phyloP scores from a whole-genome alignment of 2,797 vertebrate species.

The Coccyzus lansbergi region DNA sequence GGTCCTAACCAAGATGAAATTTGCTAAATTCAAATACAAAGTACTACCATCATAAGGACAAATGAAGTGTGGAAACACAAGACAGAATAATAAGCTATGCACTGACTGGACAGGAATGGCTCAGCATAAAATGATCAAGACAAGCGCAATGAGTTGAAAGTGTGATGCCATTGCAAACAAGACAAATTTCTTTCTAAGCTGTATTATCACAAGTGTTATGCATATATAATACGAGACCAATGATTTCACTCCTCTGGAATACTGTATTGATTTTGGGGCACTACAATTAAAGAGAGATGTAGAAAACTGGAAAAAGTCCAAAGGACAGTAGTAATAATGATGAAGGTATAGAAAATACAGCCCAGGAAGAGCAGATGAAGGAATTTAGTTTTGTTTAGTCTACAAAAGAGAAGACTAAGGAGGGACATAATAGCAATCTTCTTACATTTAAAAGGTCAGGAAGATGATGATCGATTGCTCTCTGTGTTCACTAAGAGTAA shows the following conservation, averaged over 20 bases:
- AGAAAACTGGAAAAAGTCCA: constrained; percentile 46
- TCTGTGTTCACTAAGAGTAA: background rate
- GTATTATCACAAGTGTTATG: background rate
- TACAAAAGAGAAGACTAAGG: constrained; percentile 41
- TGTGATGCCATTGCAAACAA: background rate
- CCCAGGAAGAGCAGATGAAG: constrained; percentile 44
- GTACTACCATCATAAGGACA: background rate
- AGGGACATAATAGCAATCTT: constrained; percentile 19
- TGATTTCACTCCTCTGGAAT: constrained; percentile 53
- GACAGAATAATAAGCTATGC: background rate
- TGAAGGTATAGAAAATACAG: background rate
- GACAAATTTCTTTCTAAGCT: background rate
- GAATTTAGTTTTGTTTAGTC: constrained; percentile 68
- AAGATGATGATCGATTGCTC: constrained; percentile 10
- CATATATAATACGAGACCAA: background rate
- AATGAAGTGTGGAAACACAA: background rate
- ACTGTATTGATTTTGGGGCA: constrained; percentile 5
- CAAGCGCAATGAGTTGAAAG: background rate
- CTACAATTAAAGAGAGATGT: background rate
- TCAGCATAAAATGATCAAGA: background rate
- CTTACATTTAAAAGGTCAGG: constrained; percentile 16
- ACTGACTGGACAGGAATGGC: background rate
- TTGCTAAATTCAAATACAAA: background rate
- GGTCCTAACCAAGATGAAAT: background rate
- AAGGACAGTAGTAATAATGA: constrained; percentile 9